phyloP scores from a whole-genome alignment of 2,888 invertebrate species.

The Cephus pygmeus region DNA sequence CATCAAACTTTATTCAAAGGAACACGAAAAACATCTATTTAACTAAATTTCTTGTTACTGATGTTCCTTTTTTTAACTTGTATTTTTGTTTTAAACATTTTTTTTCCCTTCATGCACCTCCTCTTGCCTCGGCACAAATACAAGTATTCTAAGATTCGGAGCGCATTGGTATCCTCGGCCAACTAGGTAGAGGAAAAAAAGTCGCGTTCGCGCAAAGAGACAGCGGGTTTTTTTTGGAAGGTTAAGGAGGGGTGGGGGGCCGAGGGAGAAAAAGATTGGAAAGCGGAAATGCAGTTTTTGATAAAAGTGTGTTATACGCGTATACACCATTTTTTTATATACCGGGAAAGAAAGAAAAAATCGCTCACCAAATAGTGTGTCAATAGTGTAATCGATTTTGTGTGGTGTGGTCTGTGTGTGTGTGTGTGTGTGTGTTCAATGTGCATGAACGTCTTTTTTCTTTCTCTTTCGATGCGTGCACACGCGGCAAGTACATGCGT shows the following conservation, averaged over 20 bases:
- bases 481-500: slow-evolving; percentile 31
- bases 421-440: slow-evolving; percentile 9
- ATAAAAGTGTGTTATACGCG: slow-evolving; percentile 6
- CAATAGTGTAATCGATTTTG: slow-evolving; percentile 27
- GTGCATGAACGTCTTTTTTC: neutral
- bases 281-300: slow-evolving; percentile 39
- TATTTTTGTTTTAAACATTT: slow-evolving; percentile 32
- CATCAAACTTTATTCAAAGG: slow-evolving; percentile 27
- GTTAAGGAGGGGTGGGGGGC: slow-evolving; percentile 11
- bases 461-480: slow-evolving; percentile 20
- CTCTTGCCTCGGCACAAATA: slow-evolving; percentile 1
- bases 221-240: slow-evolving; percentile 1
- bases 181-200: slow-evolving; percentile 10
- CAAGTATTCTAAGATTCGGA: neutral
- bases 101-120: slow-evolving; percentile 1
- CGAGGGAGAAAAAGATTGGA: slow-evolving; percentile 29
- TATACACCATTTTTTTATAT: slow-evolving; percentile 26
- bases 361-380: slow-evolving; percentile 1
- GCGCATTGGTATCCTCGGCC: slow-evolving; percentile 12
- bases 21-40: slow-evolving; percentile 13
- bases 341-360: slow-evolving; percentile 20
- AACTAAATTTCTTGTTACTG: slow-evolving; percentile 22
- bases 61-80: slow-evolving; percentile 25
- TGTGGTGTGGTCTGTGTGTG: neutral
- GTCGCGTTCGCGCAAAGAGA: slow-evolving; percentile 24